These are phyloP conservation scores for Heliangelus exortis DNA, from an alignment of 2,797 vertebrate species.

Conservation along the genomic window DNA sequence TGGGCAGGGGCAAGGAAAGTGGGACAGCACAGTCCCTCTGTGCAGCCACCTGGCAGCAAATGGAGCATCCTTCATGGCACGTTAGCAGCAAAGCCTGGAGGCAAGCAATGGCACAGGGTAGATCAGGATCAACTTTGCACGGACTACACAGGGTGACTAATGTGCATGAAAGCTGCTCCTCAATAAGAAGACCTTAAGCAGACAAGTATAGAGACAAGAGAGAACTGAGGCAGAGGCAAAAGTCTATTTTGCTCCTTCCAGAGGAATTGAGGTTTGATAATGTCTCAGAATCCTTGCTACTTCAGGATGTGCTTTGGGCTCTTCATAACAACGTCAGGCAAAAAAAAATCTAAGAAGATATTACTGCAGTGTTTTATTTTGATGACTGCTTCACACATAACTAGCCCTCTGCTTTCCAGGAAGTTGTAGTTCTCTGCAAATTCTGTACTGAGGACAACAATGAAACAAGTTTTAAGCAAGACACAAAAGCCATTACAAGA, in stretches of 20 bases:
- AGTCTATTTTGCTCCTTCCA: neutral
- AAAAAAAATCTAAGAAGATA: neutral
- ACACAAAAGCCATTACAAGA: slow-evolving; percentile 8
- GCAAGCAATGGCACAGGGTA: neutral
- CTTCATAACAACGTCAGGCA: neutral
- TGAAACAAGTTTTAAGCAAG: neutral
- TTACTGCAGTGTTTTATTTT: neutral
- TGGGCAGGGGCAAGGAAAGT: slow-evolving; percentile 43
- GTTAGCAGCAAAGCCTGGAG: slow-evolving; percentile 18
- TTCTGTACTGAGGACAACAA: neutral
- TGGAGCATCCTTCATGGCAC: slow-evolving; percentile 27
- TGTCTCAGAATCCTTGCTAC: neutral
- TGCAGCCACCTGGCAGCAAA: slow-evolving; percentile 41
- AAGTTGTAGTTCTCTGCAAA: neutral
- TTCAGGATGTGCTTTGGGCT: neutral
- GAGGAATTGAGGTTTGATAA: neutral
- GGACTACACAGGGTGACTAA: neutral
- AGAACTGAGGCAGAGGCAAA: neutral
- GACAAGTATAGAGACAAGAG: accelerated
- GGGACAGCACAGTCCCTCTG: slow-evolving; percentile 20
- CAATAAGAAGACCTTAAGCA: neutral
- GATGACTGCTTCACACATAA: neutral
- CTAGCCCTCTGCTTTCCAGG: neutral
- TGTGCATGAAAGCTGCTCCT: neutral
- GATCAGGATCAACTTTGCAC: neutral